Evolutionary conservation across 1,140 invertebrate species (phyloP).

Genomic region (Camponotus floridanus): DNA sequence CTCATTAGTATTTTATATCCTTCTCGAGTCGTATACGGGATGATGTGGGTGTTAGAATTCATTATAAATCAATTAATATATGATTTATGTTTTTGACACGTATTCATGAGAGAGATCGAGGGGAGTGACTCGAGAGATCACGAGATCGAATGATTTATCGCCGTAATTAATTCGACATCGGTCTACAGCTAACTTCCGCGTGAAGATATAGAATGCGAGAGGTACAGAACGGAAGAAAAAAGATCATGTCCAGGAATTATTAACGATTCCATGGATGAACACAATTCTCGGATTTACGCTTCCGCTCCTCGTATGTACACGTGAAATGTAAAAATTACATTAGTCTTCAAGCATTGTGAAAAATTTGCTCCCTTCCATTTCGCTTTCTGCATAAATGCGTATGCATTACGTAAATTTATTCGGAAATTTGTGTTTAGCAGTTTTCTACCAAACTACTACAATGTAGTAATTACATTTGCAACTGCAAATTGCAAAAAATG

Average conservation of each 20-base stretch:
- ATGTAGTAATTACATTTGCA: constrained; percentile 46
- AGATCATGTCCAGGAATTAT: constrained; percentile 63
- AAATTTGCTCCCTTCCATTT: constrained; percentile 20
- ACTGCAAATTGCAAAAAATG: constrained; percentile 36
- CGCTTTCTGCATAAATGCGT: neutral
- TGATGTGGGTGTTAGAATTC: neutral
- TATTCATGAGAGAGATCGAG: neutral
- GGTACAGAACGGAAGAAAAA: constrained; percentile 51
- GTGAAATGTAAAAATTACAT: constrained; percentile 55
- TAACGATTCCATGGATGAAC: constrained; percentile 65
- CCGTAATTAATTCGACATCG: constrained; percentile 69
- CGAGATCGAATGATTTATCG: constrained; percentile 71
- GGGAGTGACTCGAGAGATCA: constrained; percentile 36
- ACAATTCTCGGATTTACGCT: constrained; percentile 57
- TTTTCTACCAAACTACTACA: neutral
- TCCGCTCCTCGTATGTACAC: no score
- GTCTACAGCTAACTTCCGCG: constrained; percentile 57
- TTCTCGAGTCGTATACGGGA: no score
- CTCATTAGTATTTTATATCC: neutral
- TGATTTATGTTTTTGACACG: constrained; percentile 58
- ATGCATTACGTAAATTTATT: constrained; percentile 9
- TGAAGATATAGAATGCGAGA: constrained; percentile 28
- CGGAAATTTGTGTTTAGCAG: constrained; percentile 42
- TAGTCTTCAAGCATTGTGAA: constrained; percentile 18
- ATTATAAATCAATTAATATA: constrained; percentile 67